phyloP scores from a whole-genome alignment of 2,888 invertebrate genomes.

The Tubulanus polymorphus region DNA sequence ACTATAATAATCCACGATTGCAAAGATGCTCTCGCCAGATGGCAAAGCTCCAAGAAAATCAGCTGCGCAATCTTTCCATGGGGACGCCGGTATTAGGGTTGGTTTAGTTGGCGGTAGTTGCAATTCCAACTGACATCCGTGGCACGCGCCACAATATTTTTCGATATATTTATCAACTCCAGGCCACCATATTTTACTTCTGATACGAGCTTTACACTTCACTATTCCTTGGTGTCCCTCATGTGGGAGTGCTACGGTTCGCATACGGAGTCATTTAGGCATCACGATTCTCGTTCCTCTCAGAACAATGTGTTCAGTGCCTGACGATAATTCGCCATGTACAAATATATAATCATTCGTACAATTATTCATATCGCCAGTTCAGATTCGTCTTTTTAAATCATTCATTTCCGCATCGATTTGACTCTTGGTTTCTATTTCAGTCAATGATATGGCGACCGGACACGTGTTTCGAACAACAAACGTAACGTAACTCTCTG shows the following conservation, averaged over 20 bases:
- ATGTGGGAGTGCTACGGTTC: constrained; percentile 19
- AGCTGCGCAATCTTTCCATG: constrained; percentile 13
- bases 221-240: constrained; percentile 21
- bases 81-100: constrained; percentile 11
- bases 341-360: constrained; percentile 6
- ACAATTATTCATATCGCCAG: constrained; percentile 4
- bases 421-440: too few relatives aligned
- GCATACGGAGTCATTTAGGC: constrained; percentile 14
- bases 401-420: too few relatives aligned
- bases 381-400: too few relatives aligned
- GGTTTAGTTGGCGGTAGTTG: constrained; percentile 3
- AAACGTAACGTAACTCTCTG: too few relatives aligned
- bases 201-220: constrained; percentile 14
- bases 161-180: constrained; percentile 20
- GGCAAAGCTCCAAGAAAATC: constrained; percentile 18
- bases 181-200: constrained; percentile 27
- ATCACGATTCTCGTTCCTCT: constrained; percentile 22
- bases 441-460: too few relatives aligned
- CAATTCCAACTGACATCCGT: constrained; percentile 16
- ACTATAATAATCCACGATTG: constrained; percentile 14
- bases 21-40: constrained; percentile 8
- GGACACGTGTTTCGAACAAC: too few relatives aligned
- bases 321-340: constrained; percentile 14
- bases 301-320: constrained; percentile 20
- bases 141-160: constrained; percentile 10